Conservation (phyloP, 2,113 vertebrate genomes). For the Otus sunia region DNA sequence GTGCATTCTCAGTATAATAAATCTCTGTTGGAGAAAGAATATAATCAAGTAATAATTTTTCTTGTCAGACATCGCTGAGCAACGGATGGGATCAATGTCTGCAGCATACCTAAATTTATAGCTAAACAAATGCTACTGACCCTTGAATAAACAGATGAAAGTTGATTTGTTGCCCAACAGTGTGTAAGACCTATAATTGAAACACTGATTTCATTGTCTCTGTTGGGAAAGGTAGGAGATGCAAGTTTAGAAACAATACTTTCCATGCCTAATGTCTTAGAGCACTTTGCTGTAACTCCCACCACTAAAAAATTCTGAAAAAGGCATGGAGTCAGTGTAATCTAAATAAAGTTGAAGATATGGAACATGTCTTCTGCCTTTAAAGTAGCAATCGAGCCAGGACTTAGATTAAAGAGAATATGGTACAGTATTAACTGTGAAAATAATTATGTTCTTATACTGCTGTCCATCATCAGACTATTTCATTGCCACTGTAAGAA, state of each 20-base stretch:
- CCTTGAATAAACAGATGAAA: slow-evolving; percentile 61
- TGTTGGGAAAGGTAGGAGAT: slow-evolving; percentile 38
- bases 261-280: slow-evolving; percentile 39
- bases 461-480: not conserved
- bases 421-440: not conserved
- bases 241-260: slow-evolving; percentile 54
- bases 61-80: not conserved
- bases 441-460: not conserved
- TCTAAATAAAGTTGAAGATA: not conserved
- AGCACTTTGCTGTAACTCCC: slow-evolving; percentile 13
- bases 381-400: not conserved
- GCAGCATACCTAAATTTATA: slow-evolving; percentile 42
- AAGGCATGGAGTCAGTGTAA: not conserved
- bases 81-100: not conserved
- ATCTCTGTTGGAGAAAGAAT: slow-evolving; percentile 36
- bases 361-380: not conserved
- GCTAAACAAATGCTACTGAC: slow-evolving; percentile 67
- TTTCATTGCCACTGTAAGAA: not conserved
- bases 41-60: slow-evolving; percentile 1
- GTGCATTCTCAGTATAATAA: not conserved
- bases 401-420: not conserved
- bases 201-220: slow-evolving; percentile 65
- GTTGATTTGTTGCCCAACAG: slow-evolving; percentile 52
- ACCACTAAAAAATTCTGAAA: slow-evolving; percentile 3
- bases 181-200: slow-evolving; percentile 73